phyloP scores from a whole-genome alignment of 1,140 invertebrate species.

The Lepeophtheirus salmonis region DNA sequence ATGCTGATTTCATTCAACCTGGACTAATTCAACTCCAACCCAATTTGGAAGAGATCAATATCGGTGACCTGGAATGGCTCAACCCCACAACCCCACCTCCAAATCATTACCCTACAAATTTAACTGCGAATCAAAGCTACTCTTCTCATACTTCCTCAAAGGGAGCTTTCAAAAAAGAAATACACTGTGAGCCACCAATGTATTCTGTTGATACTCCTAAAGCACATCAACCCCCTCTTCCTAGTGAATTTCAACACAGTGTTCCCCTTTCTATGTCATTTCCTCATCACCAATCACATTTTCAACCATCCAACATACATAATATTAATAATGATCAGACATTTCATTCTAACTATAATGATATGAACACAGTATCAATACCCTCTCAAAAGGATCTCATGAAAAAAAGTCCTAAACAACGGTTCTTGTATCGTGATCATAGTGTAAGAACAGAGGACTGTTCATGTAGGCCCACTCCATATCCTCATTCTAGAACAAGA shows the following conservation, averaged over 20 bases:
- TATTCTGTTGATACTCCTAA: background rate
- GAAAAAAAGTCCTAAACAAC: background rate
- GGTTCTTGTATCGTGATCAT: background rate
- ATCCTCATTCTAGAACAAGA: background rate
- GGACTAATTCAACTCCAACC: constrained; percentile 87
- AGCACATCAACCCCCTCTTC: no score
- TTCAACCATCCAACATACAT: no score
- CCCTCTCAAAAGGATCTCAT: background rate
- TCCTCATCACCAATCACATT: no score
- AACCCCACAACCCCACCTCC: background rate
- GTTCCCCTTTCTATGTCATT: no score
- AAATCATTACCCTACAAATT: no score
- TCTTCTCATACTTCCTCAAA: background rate
- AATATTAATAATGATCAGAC: no score
- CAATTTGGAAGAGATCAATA: constrained; percentile 89
- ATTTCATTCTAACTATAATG: no score
- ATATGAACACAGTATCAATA: no score
- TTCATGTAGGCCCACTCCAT: background rate
- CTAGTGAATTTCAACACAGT: no score
- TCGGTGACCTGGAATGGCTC: constrained; percentile 38
- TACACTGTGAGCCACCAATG: background rate
- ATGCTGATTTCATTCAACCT: constrained; percentile 92
- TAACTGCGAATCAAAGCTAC: no score
- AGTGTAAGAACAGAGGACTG: background rate
- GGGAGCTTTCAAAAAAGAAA: background rate